These are phyloP conservation scores for Meganola albula DNA, from an alignment of 2,888 invertebrate species.

Conservation along the genomic window DNA sequence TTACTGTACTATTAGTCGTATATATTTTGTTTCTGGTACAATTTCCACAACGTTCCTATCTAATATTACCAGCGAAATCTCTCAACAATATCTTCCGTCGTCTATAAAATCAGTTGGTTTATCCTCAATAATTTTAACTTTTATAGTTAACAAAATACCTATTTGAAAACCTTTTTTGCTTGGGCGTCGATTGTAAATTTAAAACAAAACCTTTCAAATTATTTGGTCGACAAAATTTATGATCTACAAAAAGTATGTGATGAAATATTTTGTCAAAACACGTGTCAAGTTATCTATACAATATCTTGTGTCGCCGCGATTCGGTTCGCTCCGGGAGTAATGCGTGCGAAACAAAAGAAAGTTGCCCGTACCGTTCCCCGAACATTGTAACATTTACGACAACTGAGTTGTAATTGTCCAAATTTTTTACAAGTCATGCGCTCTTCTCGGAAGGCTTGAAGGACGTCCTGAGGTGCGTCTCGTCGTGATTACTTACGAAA, in stretches of 20 bases:
- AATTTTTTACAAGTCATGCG: conserved; percentile 42
- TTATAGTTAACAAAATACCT: too few species aligned
- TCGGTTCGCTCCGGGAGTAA: conserved; percentile 47
- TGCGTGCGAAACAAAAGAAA: conserved; percentile 58
- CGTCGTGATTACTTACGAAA: conserved; percentile 38
- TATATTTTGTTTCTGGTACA: too few species aligned
- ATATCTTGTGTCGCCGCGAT: conserved; percentile 50
- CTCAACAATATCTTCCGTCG: too few species aligned
- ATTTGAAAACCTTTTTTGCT: too few species aligned
- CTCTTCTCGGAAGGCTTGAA: conserved; percentile 60
- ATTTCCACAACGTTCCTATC: too few species aligned
- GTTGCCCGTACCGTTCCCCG: conserved; percentile 39
- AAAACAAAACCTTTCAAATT: too few species aligned
- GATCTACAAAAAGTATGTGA: conserved; percentile 23
- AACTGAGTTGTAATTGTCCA: conserved; percentile 57
- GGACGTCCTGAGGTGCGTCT: conserved; percentile 49
- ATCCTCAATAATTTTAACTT: too few species aligned
- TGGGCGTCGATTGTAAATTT: too few species aligned
- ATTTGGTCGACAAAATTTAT: conserved; percentile 20
- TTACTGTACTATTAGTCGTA: too few species aligned
- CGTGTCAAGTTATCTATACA: conserved; percentile 37
- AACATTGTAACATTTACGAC: conserved; percentile 39
- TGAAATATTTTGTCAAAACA: conserved; percentile 49
- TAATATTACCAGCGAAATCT: too few species aligned
- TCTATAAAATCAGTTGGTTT: too few species aligned